These are phyloP conservation scores for Eurypyga helias DNA, from an alignment of 2,113 vertebrate genomes.

Conservation along the genomic window DNA sequence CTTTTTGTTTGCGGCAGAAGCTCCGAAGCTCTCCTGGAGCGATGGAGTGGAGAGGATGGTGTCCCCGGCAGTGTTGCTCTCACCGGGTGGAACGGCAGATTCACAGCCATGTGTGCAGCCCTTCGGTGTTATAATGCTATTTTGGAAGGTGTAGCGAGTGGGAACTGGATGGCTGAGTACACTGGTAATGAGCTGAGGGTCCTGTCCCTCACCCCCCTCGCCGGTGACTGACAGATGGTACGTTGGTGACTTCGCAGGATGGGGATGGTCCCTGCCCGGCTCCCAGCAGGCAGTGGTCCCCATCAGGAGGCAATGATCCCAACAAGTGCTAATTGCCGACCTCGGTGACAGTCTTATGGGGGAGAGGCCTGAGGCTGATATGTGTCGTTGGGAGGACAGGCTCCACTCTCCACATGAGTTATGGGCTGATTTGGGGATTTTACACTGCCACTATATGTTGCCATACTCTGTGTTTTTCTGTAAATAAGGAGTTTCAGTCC, in stretches of 20 bases:
- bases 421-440: not conserved
- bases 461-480: not conserved
- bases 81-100: not conserved
- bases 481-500: not conserved
- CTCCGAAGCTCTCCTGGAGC: not conserved
- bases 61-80: not conserved
- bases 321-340: not conserved
- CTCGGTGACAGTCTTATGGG: not conserved
- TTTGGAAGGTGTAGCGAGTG: not conserved
- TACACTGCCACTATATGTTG: not conserved
- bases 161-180: not conserved
- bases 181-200: not conserved
- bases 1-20: not conserved
- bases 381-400: accelerated
- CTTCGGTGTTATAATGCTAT: not conserved
- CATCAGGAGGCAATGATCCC: accelerated
- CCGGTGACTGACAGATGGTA: not conserved
- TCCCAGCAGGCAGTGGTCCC: not conserved
- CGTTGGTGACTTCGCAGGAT: not conserved
- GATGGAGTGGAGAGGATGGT: not conserved
- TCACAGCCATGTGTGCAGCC: not conserved
- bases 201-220: not conserved
- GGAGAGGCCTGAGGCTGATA: not conserved
- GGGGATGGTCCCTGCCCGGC: not conserved
- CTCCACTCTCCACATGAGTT: not conserved